Percentiles rank a stretch among this genome's conserved stretches.
Evolutionary conservation across 2,888 invertebrate species (phyloP).

Genomic region (Ophioninae sp.): DNA sequence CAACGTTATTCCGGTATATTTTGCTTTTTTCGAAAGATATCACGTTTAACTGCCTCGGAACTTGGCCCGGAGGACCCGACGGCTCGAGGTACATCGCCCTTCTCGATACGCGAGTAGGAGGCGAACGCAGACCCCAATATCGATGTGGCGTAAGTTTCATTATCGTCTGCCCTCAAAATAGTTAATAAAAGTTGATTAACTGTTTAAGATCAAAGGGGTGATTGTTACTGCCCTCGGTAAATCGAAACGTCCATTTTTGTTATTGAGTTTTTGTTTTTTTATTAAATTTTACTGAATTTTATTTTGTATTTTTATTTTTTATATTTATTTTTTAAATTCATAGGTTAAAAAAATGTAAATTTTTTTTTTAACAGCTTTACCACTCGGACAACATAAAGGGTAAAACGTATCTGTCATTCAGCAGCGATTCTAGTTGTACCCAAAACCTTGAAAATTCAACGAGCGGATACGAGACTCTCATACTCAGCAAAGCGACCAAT

Average conservation of each 20-base stretch:
- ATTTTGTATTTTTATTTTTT: background rate
- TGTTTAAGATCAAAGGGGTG: too few species aligned
- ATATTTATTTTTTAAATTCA: background rate
- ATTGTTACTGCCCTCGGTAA: too few species aligned
- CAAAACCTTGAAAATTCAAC: constrained; percentile 83
- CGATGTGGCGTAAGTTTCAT: constrained; percentile 84
- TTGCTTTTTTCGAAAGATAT: constrained; percentile 80
- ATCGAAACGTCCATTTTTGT: too few species aligned
- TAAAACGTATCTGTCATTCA: constrained; percentile 83
- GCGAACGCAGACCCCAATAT: constrained; percentile 82
- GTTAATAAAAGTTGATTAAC: too few species aligned
- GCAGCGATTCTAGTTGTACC: constrained; percentile 85
- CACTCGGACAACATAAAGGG: constrained; percentile 82
- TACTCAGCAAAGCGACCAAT: constrained; percentile 80
- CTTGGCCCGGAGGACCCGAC: constrained; percentile 83
- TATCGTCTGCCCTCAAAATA: background rate
- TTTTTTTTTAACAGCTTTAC: constrained; percentile 80
- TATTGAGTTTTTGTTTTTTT: too few species aligned
- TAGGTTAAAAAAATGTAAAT: background rate
- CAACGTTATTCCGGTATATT: constrained; percentile 9
- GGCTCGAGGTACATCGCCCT: constrained; percentile 84
- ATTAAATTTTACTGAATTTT: too few species aligned
- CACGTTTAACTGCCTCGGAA: constrained; percentile 85
- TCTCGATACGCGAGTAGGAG: constrained; percentile 81
- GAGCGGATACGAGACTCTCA: constrained; percentile 84